phyloP scores from a whole-genome alignment of 2,113 vertebrate genomes.

The Gambusia holbrooki region DNA sequence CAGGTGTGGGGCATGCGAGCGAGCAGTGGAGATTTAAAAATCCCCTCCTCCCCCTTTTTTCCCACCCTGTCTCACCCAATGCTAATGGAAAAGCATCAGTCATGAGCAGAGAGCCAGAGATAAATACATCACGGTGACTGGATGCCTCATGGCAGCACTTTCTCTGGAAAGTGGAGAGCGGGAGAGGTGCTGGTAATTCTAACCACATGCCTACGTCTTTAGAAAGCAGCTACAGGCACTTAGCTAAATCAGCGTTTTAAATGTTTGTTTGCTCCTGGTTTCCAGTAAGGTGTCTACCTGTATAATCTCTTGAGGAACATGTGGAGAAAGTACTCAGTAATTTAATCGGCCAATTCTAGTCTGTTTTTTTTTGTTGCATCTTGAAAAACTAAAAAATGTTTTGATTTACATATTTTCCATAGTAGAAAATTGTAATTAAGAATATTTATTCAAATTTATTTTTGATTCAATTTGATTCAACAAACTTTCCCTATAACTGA shows the following conservation, averaged over 20 bases:
- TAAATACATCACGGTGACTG: constrained; percentile 64
- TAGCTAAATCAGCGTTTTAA: neutral
- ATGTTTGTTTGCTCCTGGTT: neutral
- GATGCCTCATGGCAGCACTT: constrained; percentile 40
- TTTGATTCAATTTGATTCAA: neutral
- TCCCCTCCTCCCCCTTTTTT: neutral
- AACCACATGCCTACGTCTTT: constrained; percentile 18
- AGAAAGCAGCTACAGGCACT: constrained; percentile 22
- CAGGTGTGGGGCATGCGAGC: constrained; percentile 50
- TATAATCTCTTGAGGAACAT: neutral
- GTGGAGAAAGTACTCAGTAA: neutral
- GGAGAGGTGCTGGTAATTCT: constrained; percentile 14
- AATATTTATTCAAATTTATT: neutral
- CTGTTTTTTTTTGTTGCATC: neutral
- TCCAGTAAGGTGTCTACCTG: neutral
- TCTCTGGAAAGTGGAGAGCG: constrained; percentile 24
- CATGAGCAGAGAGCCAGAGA: constrained; percentile 57
- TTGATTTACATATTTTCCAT: neutral
- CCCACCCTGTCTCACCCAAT: constrained; percentile 19
- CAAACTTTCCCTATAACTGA: neutral
- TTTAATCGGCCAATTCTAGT: neutral
- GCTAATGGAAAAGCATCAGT: constrained; percentile 73
- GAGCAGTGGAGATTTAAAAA: constrained; percentile 58
- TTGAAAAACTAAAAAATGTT: neutral
- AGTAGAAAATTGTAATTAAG: too few species aligned